Evolutionary conservation across 2,888 invertebrate species (phyloP).

Genomic region (Colletes collaris): DNA sequence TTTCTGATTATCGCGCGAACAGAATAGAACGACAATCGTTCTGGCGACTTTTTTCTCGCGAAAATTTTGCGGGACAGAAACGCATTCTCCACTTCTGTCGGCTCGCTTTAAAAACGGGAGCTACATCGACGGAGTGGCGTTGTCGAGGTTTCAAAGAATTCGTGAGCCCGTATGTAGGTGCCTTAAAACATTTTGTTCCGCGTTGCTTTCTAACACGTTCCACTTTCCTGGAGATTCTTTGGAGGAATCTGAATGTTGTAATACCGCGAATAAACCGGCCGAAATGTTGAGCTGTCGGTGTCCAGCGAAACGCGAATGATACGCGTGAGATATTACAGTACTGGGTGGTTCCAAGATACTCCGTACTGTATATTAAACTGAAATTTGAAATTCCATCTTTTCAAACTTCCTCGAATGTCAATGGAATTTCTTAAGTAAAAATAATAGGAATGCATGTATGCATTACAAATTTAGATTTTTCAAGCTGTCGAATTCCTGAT

Average conservation of each 20-base stretch:
- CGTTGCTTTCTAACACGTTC: slow-evolving; percentile 65
- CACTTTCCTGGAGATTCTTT: slow-evolving; percentile 61
- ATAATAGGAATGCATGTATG: no score
- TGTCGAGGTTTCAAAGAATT: slow-evolving; percentile 49
- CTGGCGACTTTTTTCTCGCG: slow-evolving; percentile 12
- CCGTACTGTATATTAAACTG: no score
- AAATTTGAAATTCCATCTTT: no score
- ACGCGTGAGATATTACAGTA: not conserved
- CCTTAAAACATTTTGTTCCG: slow-evolving; percentile 56
- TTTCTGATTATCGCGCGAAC: no score
- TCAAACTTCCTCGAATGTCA: no score
- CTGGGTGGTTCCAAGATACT: no score
- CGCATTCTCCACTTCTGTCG: slow-evolving; percentile 43
- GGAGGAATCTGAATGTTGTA: slow-evolving; percentile 44
- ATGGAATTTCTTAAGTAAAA: no score
- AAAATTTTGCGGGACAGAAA: slow-evolving; percentile 20
- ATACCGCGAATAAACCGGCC: slow-evolving; percentile 36
- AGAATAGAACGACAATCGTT: slow-evolving; percentile 10
- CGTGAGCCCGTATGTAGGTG: slow-evolving; percentile 35
- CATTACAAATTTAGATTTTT: no score
- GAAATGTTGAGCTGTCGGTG: slow-evolving; percentile 27
- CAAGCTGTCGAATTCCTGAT: no score
- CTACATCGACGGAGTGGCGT: slow-evolving; percentile 8
- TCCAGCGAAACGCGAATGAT: slow-evolving; percentile 18
- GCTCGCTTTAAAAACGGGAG: slow-evolving; percentile 19